Percentiles rank a stretch among this genome's conserved stretches.
Evolutionary conservation across 2,113 vertebrate genomes (phyloP).

Genomic region (Lophura nycthemera): DNA sequence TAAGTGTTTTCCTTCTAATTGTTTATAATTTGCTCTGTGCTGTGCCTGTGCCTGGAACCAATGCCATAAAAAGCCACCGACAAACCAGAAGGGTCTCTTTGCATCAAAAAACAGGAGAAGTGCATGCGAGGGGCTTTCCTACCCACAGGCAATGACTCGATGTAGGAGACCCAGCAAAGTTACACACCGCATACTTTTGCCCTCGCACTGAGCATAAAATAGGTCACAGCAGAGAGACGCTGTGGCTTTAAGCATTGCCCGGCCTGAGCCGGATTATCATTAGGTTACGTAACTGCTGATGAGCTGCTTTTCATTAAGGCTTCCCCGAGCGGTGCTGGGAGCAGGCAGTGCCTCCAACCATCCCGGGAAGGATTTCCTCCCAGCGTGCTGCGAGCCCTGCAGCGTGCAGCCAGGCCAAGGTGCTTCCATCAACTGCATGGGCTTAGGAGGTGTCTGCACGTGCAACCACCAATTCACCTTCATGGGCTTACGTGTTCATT

Average conservation of each 20-base stretch:
- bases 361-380: constrained; percentile 26
- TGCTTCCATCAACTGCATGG: neutral
- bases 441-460: neutral
- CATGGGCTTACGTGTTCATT: neutral
- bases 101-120: neutral
- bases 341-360: constrained; percentile 4
- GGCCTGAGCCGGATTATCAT: constrained; percentile 61
- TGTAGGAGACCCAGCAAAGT: neutral
- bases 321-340: constrained; percentile 12
- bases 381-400: neutral
- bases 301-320: constrained; percentile 56
- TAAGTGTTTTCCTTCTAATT: constrained; percentile 14
- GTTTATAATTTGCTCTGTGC: constrained; percentile 7
- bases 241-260: constrained; percentile 57
- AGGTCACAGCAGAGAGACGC: constrained; percentile 29
- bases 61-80: neutral
- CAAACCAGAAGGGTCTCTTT: neutral
- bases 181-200: neutral
- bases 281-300: constrained; percentile 58
- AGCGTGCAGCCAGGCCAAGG: neutral
- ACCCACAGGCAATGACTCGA: neutral
- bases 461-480: neutral
- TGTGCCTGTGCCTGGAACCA: neutral
- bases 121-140: neutral
- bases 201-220: constrained; percentile 20